Evolutionary conservation across 1,140 invertebrate genomes (phyloP), one percentile per base, ranked within the genome.

Genomic region (Bradynema listronoti): DNA sequence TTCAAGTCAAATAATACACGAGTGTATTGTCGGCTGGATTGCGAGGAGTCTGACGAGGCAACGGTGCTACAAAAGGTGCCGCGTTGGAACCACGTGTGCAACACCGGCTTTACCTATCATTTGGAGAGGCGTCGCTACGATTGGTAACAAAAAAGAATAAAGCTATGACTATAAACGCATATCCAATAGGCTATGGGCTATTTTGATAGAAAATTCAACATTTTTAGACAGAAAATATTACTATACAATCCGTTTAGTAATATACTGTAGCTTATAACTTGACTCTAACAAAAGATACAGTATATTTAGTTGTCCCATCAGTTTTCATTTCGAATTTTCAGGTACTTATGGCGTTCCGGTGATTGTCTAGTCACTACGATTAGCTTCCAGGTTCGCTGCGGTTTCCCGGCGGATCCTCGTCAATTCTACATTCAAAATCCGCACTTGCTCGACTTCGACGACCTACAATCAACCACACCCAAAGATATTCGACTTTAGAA

Each of bases 391-490:
- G 50, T 74, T n/a, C 68, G 72, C 14, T 74, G 72, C 50, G 72
- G 72, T 19, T 78, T 77, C 30, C 72, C 73, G 11, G 49, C 45
- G 2, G 75, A 74, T 60, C 72, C 72, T 1, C 63, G 72, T 32
- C 50, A 63, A 14, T 74, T 74, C 43, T 74, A 74, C 50, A 32
- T 51, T 11, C 62, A 74, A 55, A 68, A 74, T 50, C 68, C 66
- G 43, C 55, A 74, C 47, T 52, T 74, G 25, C 77, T 74, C 39
- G 71, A 75, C 19, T 77, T 77, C 49, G 73, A 74, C 46, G 72
- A 74, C 32, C 53, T 61, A n/a, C n/a, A n/a, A n/a, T n/a, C n/a
- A n/a, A n/a, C n/a, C n/a, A n/a, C n/a, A n/a, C n/a, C n/a, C n/a
- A n/a, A n/a, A n/a, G n/a, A n/a, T n/a, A n/a, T n/a, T n/a, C n/a